Evolutionary conservation across 2,888 invertebrate genomes (phyloP).

Genomic region (Aleiodes alternator): DNA sequence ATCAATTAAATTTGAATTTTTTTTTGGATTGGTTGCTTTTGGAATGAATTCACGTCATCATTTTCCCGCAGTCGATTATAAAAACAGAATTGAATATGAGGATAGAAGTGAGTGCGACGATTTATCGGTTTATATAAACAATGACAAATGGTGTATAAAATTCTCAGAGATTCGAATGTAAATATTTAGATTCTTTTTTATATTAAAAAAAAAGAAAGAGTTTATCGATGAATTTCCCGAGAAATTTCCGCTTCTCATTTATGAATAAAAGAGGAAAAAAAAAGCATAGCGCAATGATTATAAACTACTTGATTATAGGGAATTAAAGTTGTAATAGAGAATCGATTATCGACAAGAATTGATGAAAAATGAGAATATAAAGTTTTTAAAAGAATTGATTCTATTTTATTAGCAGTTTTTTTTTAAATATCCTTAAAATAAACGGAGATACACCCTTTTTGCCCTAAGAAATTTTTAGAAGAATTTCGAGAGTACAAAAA

Average conservation of each 20-base stretch:
- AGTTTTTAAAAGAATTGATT: background rate
- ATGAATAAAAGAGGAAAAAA: background rate
- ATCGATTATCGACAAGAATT: background rate
- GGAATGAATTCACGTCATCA: too few species aligned
- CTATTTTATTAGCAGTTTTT: slow-evolving; percentile 1
- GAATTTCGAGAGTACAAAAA: too few species aligned
- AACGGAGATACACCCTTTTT: slow-evolving; percentile 22
- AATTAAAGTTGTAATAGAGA: background rate
- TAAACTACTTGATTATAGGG: slow-evolving; percentile 16
- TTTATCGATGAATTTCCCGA: slow-evolving; percentile 5
- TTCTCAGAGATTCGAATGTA: background rate
- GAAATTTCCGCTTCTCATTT: background rate
- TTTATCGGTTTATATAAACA: slow-evolving; percentile 29
- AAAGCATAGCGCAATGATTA: too few species aligned
- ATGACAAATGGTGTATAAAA: slow-evolving; percentile 22
- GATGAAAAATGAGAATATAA: slow-evolving; percentile 8
- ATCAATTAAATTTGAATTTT: too few species aligned
- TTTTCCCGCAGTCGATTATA: background rate
- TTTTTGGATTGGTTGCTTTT: too few species aligned
- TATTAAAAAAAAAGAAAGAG: background rate
- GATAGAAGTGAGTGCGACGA: background rate
- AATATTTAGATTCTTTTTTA: slow-evolving; percentile 7
- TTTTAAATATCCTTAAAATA: slow-evolving; percentile 27
- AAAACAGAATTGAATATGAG: slow-evolving; percentile 1
- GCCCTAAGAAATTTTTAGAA: slow-evolving; percentile 3